Conservation (phyloP, 2,888 invertebrate species). For the Sarcophaga caerulescens region DNA sequence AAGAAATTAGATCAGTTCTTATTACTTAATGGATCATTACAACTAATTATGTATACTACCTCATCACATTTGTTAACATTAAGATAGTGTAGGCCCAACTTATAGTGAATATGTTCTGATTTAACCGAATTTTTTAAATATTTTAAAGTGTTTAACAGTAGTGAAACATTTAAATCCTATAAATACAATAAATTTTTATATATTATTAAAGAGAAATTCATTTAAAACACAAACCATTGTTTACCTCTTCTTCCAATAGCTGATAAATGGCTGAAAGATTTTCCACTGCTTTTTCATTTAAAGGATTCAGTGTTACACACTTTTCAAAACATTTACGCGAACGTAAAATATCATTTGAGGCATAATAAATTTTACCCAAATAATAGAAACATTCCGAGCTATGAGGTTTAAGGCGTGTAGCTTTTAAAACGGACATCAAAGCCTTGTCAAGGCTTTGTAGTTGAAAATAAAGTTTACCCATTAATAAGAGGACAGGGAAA, state of each 20-base stretch:
- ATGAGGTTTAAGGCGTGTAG: conserved; percentile 88
- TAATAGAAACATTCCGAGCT: conserved; percentile 88
- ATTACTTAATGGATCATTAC: not conserved
- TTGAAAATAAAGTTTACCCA: conserved; percentile 74
- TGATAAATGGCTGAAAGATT: conserved; percentile 89
- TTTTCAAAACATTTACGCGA: conserved; percentile 93
- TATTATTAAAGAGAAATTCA: not conserved
- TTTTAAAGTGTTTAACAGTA: conserved; percentile 80
- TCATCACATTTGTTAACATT: conserved; percentile 87
- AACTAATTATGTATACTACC: conserved; percentile 69
- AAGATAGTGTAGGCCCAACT: conserved; percentile 91
- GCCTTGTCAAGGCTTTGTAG: conserved; percentile 84
- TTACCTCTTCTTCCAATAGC: conserved; percentile 85
- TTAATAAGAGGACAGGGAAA: conserved; percentile 74
- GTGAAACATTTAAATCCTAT: conserved; percentile 74
- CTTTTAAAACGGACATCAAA: conserved; percentile 85
- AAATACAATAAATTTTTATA: conserved; percentile 7
- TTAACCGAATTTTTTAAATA: conserved; percentile 81
- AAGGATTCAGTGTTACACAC: conserved; percentile 87
- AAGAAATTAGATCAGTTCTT: not conserved
- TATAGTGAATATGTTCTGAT: conserved; percentile 90
- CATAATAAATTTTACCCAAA: conserved; percentile 88
- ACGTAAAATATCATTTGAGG: conserved; percentile 86
- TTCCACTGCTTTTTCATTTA: conserved; percentile 86
- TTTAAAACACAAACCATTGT: not conserved